Evolutionary conservation across 2,797 vertebrate species (phyloP).

Genomic region (Chiloscyllium punctatum): DNA sequence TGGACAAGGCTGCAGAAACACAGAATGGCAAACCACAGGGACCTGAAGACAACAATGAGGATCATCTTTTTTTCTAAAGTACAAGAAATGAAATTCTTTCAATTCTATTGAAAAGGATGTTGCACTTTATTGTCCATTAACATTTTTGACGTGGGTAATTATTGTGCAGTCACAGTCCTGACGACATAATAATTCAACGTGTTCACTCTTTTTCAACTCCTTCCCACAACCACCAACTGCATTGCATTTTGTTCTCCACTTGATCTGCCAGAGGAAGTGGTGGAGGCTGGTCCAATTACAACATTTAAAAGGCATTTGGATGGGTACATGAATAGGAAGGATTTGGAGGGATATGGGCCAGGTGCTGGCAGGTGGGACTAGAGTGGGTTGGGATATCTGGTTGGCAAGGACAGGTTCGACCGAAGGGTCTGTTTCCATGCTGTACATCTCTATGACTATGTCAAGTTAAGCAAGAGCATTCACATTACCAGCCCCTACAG

Average conservation of each 20-base stretch:
- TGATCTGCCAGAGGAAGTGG: background rate
- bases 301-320: too few relatives aligned
- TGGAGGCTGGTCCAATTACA: too few relatives aligned
- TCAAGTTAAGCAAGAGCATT: background rate
- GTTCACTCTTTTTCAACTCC: background rate
- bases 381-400: too few relatives aligned
- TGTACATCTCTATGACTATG: background rate
- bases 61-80: background rate
- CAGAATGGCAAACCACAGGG: background rate
- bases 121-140: background rate
- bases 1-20: background rate
- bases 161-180: background rate
- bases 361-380: too few relatives aligned
- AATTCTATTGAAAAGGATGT: background rate
- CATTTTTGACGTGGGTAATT: background rate
- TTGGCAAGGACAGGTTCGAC: too few relatives aligned
- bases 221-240: background rate
- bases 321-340: too few relatives aligned
- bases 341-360: too few relatives aligned
- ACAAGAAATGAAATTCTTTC: background rate
- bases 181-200: background rate
- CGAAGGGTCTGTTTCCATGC: too few relatives aligned
- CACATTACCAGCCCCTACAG: too few relatives aligned
- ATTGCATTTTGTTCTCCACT: background rate
- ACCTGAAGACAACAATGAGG: background rate